These are phyloP conservation scores for Mobula hypostoma DNA, from an alignment of 2,113 vertebrate species.

Conservation along the genomic window DNA sequence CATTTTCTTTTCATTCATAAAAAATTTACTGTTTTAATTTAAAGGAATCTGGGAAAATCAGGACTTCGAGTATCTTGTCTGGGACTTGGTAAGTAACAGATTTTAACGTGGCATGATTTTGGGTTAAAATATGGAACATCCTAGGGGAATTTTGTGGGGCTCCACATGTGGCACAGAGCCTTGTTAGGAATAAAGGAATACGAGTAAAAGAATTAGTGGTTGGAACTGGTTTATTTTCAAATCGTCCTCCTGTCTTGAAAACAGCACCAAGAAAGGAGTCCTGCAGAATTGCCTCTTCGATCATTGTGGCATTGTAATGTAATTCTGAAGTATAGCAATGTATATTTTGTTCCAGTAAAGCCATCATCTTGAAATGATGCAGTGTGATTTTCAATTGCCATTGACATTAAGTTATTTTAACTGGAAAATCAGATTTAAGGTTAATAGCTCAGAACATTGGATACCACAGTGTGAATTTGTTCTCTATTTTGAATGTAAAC, in stretches of 20 bases:
- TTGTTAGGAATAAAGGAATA: neutral
- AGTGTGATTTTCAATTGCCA: neutral
- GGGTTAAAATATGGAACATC: conserved; percentile 43
- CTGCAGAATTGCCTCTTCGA: neutral
- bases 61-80: conserved; percentile 88
- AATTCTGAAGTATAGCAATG: neutral
- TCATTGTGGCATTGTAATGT: neutral
- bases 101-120: conserved; percentile 40
- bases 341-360: neutral
- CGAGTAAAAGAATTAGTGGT: neutral
- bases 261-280: neutral
- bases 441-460: no score
- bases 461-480: neutral
- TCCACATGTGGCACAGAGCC: neutral
- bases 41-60: conserved; percentile 89
- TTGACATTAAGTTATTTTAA: neutral
- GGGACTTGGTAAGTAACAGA: conserved; percentile 75
- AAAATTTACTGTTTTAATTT: conserved; percentile 41
- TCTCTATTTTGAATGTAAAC: neutral
- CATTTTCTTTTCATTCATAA: neutral
- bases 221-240: neutral
- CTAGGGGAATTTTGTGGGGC: conserved; percentile 8
- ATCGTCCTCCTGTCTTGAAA: neutral
- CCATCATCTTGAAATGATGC: neutral
- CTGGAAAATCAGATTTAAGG: neutral